Evolutionary conservation across 2,113 vertebrate species (phyloP), one percentile per base, ranked within the genome.

Genomic region (Hirundichthys speculiger): DNA sequence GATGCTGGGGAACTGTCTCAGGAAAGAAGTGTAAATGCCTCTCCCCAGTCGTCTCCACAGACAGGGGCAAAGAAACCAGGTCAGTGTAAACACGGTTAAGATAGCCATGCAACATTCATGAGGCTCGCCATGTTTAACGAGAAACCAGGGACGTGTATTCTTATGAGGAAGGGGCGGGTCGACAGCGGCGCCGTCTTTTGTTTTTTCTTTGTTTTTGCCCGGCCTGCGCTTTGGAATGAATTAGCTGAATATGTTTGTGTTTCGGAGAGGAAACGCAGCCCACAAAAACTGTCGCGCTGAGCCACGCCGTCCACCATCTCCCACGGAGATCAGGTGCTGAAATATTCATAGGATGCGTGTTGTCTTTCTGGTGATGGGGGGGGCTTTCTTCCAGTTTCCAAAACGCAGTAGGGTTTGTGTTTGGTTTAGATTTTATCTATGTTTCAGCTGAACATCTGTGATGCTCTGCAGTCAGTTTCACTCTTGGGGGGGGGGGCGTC

Each of bases 81-180:
- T 89, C 88, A 86, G 83, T 54, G 79, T 84, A 84, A 92, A 91
- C 85, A 85, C 21, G 53, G 82, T 77, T 82, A 82, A 85, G 72
- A 88, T 75, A 75, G 56, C 66, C 83, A 84, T 91, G 45, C 79
- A 91, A 89, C 86, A 89, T 92, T 92, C 85, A 92, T 90, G 85
- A 91, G 86, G 49, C 59, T 57, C 22, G 53, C 64, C 69, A 24
- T 80, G 81, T 90, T 86, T 85, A 89, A 89, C 73, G 64, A 87
- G 83, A 88, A 88, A 75, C 82, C 82, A 68, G 84, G 88, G 87
- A 91, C 61, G 86, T 90, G 82, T 84, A 63, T 82, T 82, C 69
- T 74, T 80, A 42, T 20, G 68, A 68, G 63, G 38, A 56, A 21
- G 62, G 52, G 59, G 42, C 43, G 67, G 57, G 42, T 71, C 46